Evolutionary conservation across 1,140 invertebrate species (phyloP).

Genomic region (Formica selysi): DNA sequence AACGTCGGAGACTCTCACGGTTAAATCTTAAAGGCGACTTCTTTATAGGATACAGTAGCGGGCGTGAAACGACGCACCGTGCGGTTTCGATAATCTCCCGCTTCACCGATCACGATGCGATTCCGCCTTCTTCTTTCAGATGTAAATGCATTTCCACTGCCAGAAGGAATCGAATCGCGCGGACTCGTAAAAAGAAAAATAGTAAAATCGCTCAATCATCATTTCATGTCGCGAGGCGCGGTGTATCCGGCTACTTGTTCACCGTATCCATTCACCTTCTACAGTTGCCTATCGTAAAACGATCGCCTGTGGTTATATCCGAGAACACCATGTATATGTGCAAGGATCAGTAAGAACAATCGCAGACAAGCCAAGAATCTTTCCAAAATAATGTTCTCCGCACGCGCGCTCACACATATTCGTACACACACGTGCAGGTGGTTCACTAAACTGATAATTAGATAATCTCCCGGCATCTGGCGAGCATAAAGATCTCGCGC

Average conservation of each 20-base stretch:
- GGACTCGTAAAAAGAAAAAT: conserved; percentile 41
- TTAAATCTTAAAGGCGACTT: conserved; percentile 32
- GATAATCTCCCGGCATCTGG: conserved; percentile 49
- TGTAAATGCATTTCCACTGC: conserved; percentile 51
- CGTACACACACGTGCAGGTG: neutral
- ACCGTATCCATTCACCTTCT: neutral
- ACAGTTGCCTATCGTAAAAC: neutral
- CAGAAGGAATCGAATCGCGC: conserved; percentile 33
- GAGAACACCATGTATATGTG: no score
- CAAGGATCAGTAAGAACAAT: no score
- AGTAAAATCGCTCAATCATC: conserved; percentile 31
- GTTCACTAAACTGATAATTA: conserved; percentile 50
- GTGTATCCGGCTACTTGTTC: conserved; percentile 9
- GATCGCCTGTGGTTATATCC: neutral
- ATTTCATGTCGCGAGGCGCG: conserved; percentile 22
- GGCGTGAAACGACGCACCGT: conserved; percentile 1
- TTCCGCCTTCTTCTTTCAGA: conserved; percentile 46
- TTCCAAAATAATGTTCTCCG: neutral
- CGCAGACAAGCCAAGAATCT: neutral
- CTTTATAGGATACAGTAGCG: conserved; percentile 24
- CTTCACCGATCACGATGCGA: conserved; percentile 20
- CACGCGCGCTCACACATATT: neutral
- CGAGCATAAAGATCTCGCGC: conserved; percentile 29
- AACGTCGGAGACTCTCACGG: neutral
- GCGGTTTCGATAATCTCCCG: conserved; percentile 30